Evolutionary conservation across 2,113 vertebrate genomes (phyloP), one percentile per base, ranked within the genome.

Genomic region (Pluvianellus socialis): DNA sequence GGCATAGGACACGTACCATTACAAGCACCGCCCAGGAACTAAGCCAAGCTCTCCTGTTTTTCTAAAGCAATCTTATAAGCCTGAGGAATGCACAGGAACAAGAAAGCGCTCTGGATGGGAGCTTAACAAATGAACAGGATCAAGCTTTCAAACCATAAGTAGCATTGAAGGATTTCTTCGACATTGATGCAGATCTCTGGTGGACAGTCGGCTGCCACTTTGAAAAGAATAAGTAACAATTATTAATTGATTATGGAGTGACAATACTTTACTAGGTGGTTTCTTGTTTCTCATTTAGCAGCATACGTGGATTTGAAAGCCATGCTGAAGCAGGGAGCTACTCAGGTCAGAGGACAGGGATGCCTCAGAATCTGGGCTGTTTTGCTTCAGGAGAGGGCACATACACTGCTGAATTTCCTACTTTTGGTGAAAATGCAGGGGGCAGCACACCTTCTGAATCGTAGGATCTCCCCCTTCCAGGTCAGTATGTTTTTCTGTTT

Each of bases 151-250:
- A 95, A 83, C 30, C 45, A 4, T 89, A 89, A 95, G 58, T 24
- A 87, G 24, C 82, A 92, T 8, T 94, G 92, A 95, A 96, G 49
- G 59, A 96, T 94, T 93, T 89, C 35, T 96, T 91, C 74, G 38
- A 52, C 38, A 85, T 74, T 74, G 66, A 94, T 61, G 66, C 49
- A 81, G 68, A 75, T 92, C 84, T 50, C 74, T 72, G 35, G 80
- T 92, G 94, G 75, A 89, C 47, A 56, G 70, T 61, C 58, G 68
- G 72, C 45, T 56, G 70, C 26, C 58, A 63, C 71, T 93, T 88
- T 53, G 79, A 85, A 92, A 84, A 92, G 53, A 92, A 56, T 89
- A 91, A 90, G 61, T 62, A 94, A 94, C 0, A 1, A 90, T 88
- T 92, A 90, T 66, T 94, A 88, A 93, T 77, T 72, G 52, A 77